Percentiles rank a stretch among this genome's conserved stretches.
Evolutionary conservation across 2,888 invertebrate genomes (phyloP).

Genomic region (Patella pellucida): DNA sequence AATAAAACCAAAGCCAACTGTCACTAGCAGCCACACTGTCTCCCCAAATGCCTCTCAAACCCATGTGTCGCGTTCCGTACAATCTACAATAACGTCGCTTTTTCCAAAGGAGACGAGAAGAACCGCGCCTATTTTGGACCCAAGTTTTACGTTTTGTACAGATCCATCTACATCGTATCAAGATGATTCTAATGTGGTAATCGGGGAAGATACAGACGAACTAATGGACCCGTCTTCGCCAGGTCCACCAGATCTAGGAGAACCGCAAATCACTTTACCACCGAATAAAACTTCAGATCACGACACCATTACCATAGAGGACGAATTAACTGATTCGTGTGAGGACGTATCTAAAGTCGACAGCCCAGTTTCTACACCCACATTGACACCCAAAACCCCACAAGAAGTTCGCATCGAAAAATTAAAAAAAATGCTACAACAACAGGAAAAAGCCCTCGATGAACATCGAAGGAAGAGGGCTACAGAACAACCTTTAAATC

Average conservation of each 20-base stretch:
- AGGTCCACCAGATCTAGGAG: not conserved
- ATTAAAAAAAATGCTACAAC: slow-evolving; percentile 24
- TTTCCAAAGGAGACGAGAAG: too few relatives aligned
- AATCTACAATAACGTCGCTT: too few relatives aligned
- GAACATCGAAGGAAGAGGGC: slow-evolving; percentile 30
- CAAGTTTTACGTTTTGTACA: too few relatives aligned
- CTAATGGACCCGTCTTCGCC: not conserved
- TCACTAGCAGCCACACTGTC: too few relatives aligned
- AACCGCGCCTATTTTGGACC: too few relatives aligned
- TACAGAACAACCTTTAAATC: not conserved
- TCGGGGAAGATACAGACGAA: too few relatives aligned
- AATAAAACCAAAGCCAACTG: too few relatives aligned
- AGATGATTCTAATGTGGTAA: too few relatives aligned
- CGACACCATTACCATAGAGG: not conserved
- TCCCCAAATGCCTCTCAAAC: too few relatives aligned
- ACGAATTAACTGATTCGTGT: not conserved
- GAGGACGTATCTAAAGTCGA: not conserved
- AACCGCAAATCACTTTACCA: not conserved
- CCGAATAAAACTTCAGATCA: not conserved
- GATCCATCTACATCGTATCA: too few relatives aligned
- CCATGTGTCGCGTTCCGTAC: too few relatives aligned
- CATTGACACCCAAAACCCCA: slow-evolving; percentile 6
- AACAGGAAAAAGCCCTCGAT: slow-evolving; percentile 27
- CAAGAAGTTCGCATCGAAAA: slow-evolving; percentile 21
- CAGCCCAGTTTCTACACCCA: not conserved